Conservation (phyloP, 2,888 invertebrate genomes). For the Tinea semifulvella region DNA sequence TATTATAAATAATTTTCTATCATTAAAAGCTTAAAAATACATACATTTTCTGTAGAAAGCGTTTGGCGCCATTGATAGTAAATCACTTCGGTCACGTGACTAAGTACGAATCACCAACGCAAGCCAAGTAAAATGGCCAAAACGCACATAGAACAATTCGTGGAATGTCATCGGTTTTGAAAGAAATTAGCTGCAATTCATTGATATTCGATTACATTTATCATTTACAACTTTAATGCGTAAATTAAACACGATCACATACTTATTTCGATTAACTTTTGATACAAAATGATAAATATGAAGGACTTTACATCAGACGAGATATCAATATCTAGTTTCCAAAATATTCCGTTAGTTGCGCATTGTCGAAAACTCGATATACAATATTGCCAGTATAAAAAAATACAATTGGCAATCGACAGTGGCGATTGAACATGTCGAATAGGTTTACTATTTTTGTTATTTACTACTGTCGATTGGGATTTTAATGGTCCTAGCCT, state of each 20-base stretch:
- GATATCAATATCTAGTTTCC: constrained; percentile 62
- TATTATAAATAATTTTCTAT: not conserved
- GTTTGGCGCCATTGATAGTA: constrained; percentile 68
- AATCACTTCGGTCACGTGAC: constrained; percentile 64
- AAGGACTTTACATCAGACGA: constrained; percentile 38
- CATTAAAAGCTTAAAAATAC: constrained; percentile 25
- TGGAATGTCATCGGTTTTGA: constrained; percentile 57
- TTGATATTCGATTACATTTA: constrained; percentile 48
- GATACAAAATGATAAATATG: constrained; percentile 26
- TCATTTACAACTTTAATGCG: constrained; percentile 32
- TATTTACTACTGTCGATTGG: no score
- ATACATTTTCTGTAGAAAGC: constrained; percentile 61
- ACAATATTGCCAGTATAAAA: not conserved
- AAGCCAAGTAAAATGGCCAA: constrained; percentile 67
- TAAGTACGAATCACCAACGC: constrained; percentile 66
- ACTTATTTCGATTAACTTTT: constrained; percentile 26
- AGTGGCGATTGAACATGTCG: no score
- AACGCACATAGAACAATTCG: constrained; percentile 63
- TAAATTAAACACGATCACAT: constrained; percentile 49
- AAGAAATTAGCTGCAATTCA: constrained; percentile 50
- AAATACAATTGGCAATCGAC: no score
- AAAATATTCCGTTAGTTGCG: constrained; percentile 45
- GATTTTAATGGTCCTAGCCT: no score
- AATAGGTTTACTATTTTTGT: no score
- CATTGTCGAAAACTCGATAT: constrained; percentile 9